A percentile compares a stretch with the other conserved stretches of the same genome.
phyloP scores from a whole-genome alignment of 2,113 vertebrate genomes.

The Platichthys flesus region DNA sequence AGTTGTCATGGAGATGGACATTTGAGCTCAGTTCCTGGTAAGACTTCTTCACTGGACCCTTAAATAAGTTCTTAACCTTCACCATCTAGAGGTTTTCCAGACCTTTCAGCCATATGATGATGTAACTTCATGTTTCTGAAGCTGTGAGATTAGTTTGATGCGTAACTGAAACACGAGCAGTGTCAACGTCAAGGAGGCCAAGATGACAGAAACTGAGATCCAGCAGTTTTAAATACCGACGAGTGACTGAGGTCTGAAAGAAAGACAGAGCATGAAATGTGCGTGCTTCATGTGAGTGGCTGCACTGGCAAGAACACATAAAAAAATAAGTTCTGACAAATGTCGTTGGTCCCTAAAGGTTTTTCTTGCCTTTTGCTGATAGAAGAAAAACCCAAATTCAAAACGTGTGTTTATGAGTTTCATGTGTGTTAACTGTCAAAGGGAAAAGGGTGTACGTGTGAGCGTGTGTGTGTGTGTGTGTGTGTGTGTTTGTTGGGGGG shows the following conservation, averaged over 20 bases:
- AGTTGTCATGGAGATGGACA: too few species aligned
- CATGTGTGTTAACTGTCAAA: slow-evolving; percentile 32
- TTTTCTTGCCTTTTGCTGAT: not conserved
- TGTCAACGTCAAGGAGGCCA: not conserved
- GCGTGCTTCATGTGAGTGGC: not conserved
- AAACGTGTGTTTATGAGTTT: slow-evolving; percentile 15
- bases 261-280: too few species aligned
- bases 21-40: too few species aligned
- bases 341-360: not conserved
- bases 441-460: slow-evolving; percentile 36
- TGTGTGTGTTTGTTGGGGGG: slow-evolving; percentile 7
- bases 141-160: too few species aligned
- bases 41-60: too few species aligned
- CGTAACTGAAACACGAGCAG: too few species aligned
- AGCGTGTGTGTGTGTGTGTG: slow-evolving; percentile 1
- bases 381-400: not conserved
- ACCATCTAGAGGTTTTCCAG: too few species aligned
- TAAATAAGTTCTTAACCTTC: too few species aligned
- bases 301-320: not conserved
- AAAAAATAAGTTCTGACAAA: not conserved
- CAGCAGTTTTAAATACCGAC: too few species aligned
- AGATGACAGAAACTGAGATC: not conserved
- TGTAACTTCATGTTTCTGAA: too few species aligned
- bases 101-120: too few species aligned
- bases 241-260: too few species aligned